Evolutionary conservation across 2,113 vertebrate species (phyloP).

Genomic region (Spilogale gracilis): DNA sequence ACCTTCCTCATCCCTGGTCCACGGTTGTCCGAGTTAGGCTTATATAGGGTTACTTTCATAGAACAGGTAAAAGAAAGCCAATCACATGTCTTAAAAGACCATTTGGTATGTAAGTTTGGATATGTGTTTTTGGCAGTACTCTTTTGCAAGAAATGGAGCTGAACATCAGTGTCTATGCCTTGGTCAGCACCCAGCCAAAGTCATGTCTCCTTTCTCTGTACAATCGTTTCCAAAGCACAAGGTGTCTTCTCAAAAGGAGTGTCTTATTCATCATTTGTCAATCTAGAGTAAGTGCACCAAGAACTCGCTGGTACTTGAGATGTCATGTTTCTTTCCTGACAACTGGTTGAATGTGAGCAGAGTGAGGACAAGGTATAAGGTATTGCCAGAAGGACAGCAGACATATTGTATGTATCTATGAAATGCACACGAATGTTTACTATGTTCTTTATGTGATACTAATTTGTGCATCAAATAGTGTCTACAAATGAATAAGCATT

Average conservation of each 20-base stretch:
- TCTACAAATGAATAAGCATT: not conserved
- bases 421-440: not conserved
- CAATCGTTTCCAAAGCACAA: not conserved
- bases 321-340: not conserved
- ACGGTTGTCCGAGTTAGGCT: not conserved
- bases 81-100: not conserved
- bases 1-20: not conserved
- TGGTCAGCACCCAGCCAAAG: not conserved
- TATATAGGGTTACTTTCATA: not conserved
- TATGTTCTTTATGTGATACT: not conserved
- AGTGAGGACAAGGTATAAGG: not conserved
- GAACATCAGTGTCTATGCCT: not conserved
- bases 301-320: not conserved
- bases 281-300: not conserved
- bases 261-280: not conserved
- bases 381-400: not conserved
- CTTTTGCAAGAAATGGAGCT: not conserved
- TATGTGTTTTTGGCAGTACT: not conserved
- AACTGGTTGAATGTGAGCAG: not conserved
- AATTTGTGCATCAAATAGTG: not conserved
- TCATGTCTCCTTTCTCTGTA: not conserved
- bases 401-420: too few species aligned
- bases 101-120: accelerated
- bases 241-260: not conserved
- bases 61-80: not conserved